Evolutionary conservation across 2,113 vertebrate species (phyloP).

Genomic region (Stercorarius parasiticus): DNA sequence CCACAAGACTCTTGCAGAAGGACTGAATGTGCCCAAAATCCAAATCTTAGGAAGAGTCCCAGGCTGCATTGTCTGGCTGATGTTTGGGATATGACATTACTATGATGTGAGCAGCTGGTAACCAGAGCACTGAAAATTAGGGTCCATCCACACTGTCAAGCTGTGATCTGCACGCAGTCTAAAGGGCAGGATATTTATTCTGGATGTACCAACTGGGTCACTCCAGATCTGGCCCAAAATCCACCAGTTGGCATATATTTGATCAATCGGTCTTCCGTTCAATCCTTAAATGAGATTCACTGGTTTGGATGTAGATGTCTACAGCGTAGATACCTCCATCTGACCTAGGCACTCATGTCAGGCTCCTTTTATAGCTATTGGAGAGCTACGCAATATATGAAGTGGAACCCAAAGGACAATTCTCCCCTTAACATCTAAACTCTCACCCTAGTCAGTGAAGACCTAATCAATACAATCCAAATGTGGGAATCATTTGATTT

Average conservation of each 20-base stretch:
- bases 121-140: background rate
- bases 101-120: accelerated
- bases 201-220: no score
- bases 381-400: background rate
- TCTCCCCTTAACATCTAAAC: background rate
- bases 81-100: background rate
- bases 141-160: background rate
- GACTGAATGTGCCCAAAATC: background rate
- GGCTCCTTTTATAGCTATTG: background rate
- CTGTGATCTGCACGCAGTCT: background rate
- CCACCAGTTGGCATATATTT: accelerated
- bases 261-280: background rate
- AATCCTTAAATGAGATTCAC: background rate
- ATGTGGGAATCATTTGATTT: background rate
- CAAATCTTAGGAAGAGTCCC: background rate
- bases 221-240: background rate
- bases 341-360: background rate
- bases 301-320: background rate
- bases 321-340: background rate
- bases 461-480: background rate
- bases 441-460: background rate
- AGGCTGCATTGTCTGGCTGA: background rate
- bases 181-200: background rate
- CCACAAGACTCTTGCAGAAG: background rate
- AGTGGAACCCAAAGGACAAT: background rate